Evolutionary conservation across 2,888 invertebrate species (phyloP).

Genomic region (Drosophila gaucha): DNA sequence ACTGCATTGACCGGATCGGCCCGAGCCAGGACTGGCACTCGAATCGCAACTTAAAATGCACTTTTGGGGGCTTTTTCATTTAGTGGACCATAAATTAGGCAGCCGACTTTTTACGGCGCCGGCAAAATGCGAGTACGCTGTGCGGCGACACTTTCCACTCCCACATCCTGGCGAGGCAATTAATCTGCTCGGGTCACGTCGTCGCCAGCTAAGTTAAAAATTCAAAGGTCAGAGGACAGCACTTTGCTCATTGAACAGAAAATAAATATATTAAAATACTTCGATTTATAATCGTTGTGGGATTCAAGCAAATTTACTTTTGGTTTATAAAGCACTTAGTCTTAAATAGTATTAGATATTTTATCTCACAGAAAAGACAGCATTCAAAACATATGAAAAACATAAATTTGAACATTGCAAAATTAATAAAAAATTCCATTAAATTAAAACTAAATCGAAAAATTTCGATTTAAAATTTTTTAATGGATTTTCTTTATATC

Average conservation of each 20-base stretch:
- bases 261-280: slow-evolving; percentile 1
- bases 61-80: slow-evolving; percentile 71
- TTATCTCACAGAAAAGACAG: too few species aligned
- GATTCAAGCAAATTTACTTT: too few species aligned
- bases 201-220: slow-evolving; percentile 43
- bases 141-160: slow-evolving; percentile 36
- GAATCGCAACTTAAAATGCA: slow-evolving; percentile 64
- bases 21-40: slow-evolving; percentile 25
- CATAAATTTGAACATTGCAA: too few species aligned
- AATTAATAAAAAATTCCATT: not conserved
- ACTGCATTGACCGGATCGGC: slow-evolving; percentile 30
- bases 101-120: slow-evolving; percentile 46
- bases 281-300: too few species aligned
- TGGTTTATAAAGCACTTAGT: too few species aligned
- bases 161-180: slow-evolving; percentile 53
- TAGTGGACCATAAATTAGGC: slow-evolving; percentile 68
- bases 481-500: too few species aligned
- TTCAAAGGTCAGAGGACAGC: slow-evolving; percentile 41
- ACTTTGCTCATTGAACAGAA: not conserved
- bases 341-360: too few species aligned
- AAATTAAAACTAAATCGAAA: not conserved
- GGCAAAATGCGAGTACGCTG: slow-evolving; percentile 25
- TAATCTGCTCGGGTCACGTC: slow-evolving; percentile 56
- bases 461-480: too few species aligned
- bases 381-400: too few species aligned